These are phyloP conservation scores for Otocyon megalotis DNA, from an alignment of 2,113 vertebrate species.

Conservation along the genomic window DNA sequence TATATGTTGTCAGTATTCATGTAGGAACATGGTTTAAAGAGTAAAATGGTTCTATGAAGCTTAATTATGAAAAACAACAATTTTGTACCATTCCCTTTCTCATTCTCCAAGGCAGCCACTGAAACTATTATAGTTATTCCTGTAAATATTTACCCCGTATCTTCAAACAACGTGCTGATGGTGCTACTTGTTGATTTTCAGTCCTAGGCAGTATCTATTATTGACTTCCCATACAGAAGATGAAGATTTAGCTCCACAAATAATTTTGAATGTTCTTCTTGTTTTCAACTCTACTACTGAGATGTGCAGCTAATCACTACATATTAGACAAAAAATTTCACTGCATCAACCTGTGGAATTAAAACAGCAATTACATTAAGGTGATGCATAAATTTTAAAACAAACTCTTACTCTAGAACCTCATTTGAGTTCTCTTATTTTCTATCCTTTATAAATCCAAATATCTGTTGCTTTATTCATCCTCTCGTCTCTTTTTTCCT, in stretches of 20 bases:
- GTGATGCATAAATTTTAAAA: constrained; percentile 36
- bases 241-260: constrained; percentile 25
- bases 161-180: constrained; percentile 5
- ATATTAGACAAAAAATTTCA: neutral
- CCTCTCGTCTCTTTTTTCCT: neutral
- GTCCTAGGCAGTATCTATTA: constrained; percentile 24
- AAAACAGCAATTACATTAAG: constrained; percentile 58
- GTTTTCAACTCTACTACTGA: constrained; percentile 1
- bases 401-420: neutral
- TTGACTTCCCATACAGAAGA: constrained; percentile 3
- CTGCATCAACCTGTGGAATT: constrained; percentile 26
- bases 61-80: neutral
- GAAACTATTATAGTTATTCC: neutral
- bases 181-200: constrained; percentile 41
- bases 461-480: neutral
- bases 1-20: neutral
- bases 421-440: constrained; percentile 17
- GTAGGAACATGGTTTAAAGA: neutral
- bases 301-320: constrained; percentile 26
- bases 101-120: neutral
- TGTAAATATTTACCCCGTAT: constrained; percentile 1
- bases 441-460: neutral
- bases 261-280: constrained; percentile 34
- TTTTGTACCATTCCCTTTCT: neutral
- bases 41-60: neutral